Percentiles rank a stretch among this genome's conserved stretches.
Evolutionary conservation across 2,113 vertebrate genomes (phyloP).

Genomic region (Psettodes erumei): DNA sequence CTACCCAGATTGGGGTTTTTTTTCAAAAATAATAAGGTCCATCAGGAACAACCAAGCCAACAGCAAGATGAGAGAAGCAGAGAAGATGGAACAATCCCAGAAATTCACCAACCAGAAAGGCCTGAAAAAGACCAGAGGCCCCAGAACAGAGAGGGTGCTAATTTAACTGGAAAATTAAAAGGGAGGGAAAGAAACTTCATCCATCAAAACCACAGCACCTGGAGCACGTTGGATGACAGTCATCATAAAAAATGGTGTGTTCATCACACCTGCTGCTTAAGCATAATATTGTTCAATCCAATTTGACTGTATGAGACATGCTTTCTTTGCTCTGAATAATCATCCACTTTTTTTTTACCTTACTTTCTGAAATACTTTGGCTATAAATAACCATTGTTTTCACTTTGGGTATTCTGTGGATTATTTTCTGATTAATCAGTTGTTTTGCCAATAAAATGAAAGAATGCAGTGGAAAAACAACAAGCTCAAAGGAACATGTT

Average conservation of each 20-base stretch:
- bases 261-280: conserved; percentile 19
- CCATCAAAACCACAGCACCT: conserved; percentile 21
- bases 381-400: not conserved
- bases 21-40: not conserved
- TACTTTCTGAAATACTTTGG: no score
- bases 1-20: not conserved
- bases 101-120: no score
- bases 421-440: not conserved
- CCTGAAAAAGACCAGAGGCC: not conserved
- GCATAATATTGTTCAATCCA: conserved; percentile 17
- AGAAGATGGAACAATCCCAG: conserved; percentile 8
- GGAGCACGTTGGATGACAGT: conserved; percentile 6
- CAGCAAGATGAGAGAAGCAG: not conserved
- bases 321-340: not conserved
- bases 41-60: conserved; percentile 19
- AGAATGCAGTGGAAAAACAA: not conserved
- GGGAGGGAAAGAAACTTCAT: not conserved
- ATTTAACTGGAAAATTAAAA: not conserved
- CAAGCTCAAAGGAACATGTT: not conserved
- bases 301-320: not conserved
- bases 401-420: not conserved
- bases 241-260: conserved; percentile 31
- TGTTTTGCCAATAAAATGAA: not conserved
- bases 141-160: conserved; percentile 1
- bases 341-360: not conserved